A percentile compares a stretch with the other conserved stretches of the same genome.
These are phyloP conservation scores for Ranitomeya variabilis DNA, from an alignment of 2,113 vertebrate genomes.

Conservation along the genomic window DNA sequence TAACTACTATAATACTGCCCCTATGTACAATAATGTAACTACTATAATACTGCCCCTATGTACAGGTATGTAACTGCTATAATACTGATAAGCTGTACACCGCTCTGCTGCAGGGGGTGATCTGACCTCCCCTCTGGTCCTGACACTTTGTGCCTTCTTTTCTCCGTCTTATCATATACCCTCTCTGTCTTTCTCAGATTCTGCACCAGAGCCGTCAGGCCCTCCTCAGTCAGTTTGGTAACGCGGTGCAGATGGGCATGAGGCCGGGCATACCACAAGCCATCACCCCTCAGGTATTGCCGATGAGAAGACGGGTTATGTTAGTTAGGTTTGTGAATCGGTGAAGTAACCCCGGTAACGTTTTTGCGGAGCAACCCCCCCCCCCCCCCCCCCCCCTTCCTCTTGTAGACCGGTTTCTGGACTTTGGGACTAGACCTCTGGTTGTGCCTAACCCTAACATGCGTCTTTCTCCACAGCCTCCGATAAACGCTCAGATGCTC, in stretches of 20 bases:
- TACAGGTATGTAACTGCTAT: background rate
- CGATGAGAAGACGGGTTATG: background rate
- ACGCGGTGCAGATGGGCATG: constrained; percentile 79
- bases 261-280: constrained; percentile 82
- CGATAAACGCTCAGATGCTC: constrained; percentile 93
- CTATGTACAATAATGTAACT: too few relatives aligned
- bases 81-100: too few relatives aligned
- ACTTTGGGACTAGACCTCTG: background rate
- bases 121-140: too few relatives aligned
- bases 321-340: background rate
- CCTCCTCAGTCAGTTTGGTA: constrained; percentile 80
- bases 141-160: background rate
- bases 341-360: too few relatives aligned
- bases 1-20: too few relatives aligned
- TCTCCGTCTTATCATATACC: background rate
- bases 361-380: too few relatives aligned
- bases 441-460: background rate
- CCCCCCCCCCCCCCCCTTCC: too few relatives aligned
- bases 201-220: constrained; percentile 87
- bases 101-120: too few relatives aligned
- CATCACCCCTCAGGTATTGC: constrained; percentile 81
- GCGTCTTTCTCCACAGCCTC: constrained; percentile 73
- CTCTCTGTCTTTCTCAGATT: constrained; percentile 61
- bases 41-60: background rate
- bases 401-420: background rate